Evolutionary conservation across 2,113 vertebrate species (phyloP).

Genomic region (Bucco capensis): DNA sequence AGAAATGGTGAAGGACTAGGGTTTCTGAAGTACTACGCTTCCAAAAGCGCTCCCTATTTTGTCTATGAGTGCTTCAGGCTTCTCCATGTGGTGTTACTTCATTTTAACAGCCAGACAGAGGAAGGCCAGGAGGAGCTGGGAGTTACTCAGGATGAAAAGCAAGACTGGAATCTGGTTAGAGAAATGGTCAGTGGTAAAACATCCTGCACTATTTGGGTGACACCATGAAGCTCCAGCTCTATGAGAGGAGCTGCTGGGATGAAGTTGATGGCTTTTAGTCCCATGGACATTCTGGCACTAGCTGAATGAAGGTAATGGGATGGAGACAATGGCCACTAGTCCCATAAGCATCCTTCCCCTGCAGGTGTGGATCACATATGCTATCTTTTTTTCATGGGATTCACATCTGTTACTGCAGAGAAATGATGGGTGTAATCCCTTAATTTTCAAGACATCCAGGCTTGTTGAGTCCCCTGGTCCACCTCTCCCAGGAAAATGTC

Average conservation of each 20-base stretch:
- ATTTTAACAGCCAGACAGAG: background rate
- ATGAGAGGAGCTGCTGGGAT: background rate
- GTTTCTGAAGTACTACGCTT: background rate
- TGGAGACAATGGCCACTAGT: background rate
- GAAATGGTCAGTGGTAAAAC: background rate
- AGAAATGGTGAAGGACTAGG: background rate
- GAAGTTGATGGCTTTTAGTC: background rate
- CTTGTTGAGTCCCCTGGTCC: no score
- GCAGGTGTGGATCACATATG: fast-evolving
- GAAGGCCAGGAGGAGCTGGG: background rate
- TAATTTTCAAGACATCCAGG: background rate
- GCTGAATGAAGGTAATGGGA: no score
- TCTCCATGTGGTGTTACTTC: fast-evolving
- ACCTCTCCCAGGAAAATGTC: background rate
- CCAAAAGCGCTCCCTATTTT: fast-evolving
- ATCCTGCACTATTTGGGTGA: background rate
- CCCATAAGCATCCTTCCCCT: background rate
- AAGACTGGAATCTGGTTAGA: background rate
- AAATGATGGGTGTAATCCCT: background rate
- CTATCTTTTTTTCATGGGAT: background rate
- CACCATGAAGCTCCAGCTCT: background rate
- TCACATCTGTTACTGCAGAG: background rate
- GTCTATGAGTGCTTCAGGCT: background rate
- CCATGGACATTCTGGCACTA: no score
- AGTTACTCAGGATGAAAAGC: background rate